phyloP scores from a whole-genome alignment of 2,113 vertebrate species.

The Morphnarchus princeps region DNA sequence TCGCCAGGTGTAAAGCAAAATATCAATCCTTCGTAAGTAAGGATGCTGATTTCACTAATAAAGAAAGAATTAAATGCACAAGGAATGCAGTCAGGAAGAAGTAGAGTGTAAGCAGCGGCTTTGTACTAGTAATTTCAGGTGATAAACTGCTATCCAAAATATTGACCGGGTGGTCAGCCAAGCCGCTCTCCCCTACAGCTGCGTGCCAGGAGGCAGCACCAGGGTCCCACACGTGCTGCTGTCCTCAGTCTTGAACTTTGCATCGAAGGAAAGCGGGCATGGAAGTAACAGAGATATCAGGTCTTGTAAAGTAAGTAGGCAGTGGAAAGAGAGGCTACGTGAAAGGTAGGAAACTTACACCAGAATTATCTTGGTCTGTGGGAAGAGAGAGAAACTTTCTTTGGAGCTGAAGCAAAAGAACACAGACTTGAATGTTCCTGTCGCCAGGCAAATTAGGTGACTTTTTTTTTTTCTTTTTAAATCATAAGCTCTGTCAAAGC shows the following conservation, averaged over 20 bases:
- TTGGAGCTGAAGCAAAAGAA: background rate
- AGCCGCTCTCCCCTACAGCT: background rate
- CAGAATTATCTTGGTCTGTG: background rate
- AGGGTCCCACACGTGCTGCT: rapidly evolving
- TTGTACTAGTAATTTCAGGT: background rate
- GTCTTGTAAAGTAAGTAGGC: background rate
- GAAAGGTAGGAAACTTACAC: background rate
- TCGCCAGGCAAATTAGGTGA: background rate
- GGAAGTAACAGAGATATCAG: background rate
- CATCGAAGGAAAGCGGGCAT: background rate
- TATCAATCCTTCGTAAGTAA: background rate
- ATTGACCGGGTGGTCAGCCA: background rate
- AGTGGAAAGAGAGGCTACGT: background rate
- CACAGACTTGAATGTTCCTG: background rate
- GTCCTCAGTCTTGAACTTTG: background rate
- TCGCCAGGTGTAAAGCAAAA: background rate
- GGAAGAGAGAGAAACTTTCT: background rate
- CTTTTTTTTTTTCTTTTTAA: background rate
- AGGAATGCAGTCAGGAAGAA: background rate
- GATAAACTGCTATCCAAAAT: background rate
- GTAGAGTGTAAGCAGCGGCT: background rate
- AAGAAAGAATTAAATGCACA: background rate
- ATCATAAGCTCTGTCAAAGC: background rate
- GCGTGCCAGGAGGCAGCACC: background rate
- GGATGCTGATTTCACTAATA: background rate